Evolutionary conservation across 2,113 vertebrate species (phyloP).

Genomic region (Esox niger): DNA sequence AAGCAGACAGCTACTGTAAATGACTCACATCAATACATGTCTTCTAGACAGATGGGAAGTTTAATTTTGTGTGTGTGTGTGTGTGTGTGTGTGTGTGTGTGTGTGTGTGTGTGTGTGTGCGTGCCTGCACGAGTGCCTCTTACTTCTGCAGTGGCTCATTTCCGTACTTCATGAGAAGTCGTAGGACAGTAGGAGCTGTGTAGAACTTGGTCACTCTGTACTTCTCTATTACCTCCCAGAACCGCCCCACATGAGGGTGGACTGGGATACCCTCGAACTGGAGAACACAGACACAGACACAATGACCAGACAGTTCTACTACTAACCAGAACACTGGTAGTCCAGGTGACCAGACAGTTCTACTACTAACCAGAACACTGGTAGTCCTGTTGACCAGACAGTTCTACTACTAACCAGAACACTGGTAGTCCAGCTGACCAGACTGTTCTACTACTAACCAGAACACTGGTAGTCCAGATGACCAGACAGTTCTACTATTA

Average conservation of each 20-base stretch:
- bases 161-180: constrained; percentile 78
- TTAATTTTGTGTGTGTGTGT: neutral
- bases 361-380: no score
- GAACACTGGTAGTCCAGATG: no score
- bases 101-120: neutral
- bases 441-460: no score
- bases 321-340: no score
- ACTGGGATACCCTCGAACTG: constrained; percentile 77
- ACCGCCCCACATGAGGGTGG: constrained; percentile 70
- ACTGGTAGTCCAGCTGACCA: no score
- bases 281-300: constrained; percentile 3
- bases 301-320: no score
- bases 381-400: no score
- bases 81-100: neutral
- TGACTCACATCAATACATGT: no score
- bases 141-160: constrained; percentile 68
- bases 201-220: constrained; percentile 77
- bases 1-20: no score
- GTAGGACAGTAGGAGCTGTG: constrained; percentile 76
- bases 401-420: no score
- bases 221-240: constrained; percentile 78
- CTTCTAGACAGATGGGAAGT: neutral
- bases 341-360: no score
- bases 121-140: constrained; percentile 30
- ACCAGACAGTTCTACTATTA: no score